Evolutionary conservation across 2,797 vertebrate genomes (phyloP).

Genomic region (Syngnathus rostellatus): DNA sequence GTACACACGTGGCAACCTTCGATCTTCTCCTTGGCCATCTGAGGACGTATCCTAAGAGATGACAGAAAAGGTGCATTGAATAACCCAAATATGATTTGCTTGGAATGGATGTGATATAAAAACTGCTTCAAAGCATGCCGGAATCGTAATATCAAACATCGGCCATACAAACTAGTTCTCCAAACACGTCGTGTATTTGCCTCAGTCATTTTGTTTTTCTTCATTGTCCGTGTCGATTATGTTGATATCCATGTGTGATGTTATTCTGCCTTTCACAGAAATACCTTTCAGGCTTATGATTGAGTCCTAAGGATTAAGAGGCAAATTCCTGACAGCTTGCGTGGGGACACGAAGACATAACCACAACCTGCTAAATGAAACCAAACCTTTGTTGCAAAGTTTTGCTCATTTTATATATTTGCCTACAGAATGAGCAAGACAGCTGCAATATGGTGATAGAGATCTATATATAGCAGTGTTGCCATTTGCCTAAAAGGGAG

Average conservation of each 20-base stretch:
- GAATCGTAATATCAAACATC: neutral
- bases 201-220: neutral
- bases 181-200: neutral
- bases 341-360: neutral
- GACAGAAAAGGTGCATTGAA: neutral
- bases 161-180: neutral
- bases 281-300: neutral
- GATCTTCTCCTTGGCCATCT: constrained; percentile 95
- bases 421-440: neutral
- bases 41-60: constrained; percentile 85
- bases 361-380: neutral
- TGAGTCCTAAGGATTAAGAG: neutral
- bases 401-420: constrained; percentile 8
- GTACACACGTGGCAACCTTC: constrained; percentile 97
- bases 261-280: neutral
- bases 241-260: neutral
- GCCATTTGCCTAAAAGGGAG: neutral
- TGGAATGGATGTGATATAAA: neutral
- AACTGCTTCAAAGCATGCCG: neutral
- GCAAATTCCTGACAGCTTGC: neutral
- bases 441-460: constrained; percentile 6
- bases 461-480: neutral
- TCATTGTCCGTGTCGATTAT: neutral
- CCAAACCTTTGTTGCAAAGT: neutral
- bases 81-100: neutral